Evolutionary conservation across 2,113 vertebrate species (phyloP), one percentile per base, ranked within the genome.

Genomic region (Baryphthengus martii): DNA sequence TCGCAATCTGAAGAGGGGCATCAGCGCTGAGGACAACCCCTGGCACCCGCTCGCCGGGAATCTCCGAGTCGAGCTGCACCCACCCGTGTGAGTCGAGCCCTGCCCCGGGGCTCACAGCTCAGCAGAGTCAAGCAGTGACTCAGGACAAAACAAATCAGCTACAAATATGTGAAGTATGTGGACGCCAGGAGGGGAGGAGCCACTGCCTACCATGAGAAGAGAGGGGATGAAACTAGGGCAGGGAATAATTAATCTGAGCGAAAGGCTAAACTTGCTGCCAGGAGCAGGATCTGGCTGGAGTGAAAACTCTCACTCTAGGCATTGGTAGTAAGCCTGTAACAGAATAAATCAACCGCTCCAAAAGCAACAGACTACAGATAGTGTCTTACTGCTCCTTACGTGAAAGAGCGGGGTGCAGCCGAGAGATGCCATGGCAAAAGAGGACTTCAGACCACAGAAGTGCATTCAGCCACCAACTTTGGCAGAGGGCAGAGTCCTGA

Each of bases 81-180:
- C 52, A 61, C 33, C 28, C 3, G 3, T 11, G 0, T 11, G 0
- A 26, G 66, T 17, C 7, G 3, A 92, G 74, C 58, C 66, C 73
- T 29, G 77, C 81, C 81, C 55, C 58, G 17, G 49, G 49, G 49
- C 62, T 89, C 87, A 7, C 87, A 8, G 76, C 90, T 88, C 90
- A 24, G 93, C 82, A 71, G 24, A 75, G 85, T 25, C 85, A 65
- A 84, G 82, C 82, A 44, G 18, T 90, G 96, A 96, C 78, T 93
- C 92, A 90, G 92, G 93, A 88, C 85, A 93, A 93, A 95, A 88
- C 82, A 93, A 93, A 95, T 65, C 92, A 91, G 89, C 92, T 97
- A 92, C 95, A 96, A 96, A 96, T 93, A 96, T 94, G 39, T 80
- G 68, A 96, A 94, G 68, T 74, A 95, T 96, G 93, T 61, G 65